Conservation (phyloP, 2,888 invertebrate species). For the Himalopsyche tibetana region DNA sequence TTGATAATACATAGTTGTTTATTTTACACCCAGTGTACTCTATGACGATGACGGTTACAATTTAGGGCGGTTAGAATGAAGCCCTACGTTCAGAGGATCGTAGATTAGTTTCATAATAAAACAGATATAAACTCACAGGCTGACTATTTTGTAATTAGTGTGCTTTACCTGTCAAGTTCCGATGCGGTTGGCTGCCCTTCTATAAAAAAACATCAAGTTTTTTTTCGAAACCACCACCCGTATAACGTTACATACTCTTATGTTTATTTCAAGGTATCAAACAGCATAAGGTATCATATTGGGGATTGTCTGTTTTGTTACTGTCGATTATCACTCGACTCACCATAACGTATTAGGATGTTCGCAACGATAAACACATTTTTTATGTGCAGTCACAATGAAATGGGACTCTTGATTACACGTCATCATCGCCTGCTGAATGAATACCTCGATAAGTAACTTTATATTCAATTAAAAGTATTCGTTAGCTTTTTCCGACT, state of each 20-base stretch:
- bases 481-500: too few relatives aligned
- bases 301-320: neutral
- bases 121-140: neutral
- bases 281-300: neutral
- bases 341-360: slow-evolving; percentile 12
- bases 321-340: neutral
- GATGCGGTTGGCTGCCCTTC: slow-evolving; percentile 15
- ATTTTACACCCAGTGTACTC: too few relatives aligned
- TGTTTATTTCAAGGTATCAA: neutral
- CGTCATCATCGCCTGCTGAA: neutral
- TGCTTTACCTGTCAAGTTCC: slow-evolving; percentile 20
- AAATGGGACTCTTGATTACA: neutral
- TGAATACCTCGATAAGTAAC: too few relatives aligned
- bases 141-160: neutral
- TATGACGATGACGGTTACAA: too few relatives aligned
- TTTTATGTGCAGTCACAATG: neutral
- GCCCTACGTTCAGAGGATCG: neutral
- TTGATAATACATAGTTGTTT: too few relatives aligned
- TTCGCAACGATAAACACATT: neutral
- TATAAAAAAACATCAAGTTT: neutral
- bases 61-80: neutral
- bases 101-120: neutral
- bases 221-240: slow-evolving; percentile 27
- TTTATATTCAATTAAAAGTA: too few relatives aligned
- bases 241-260: neutral